Percentiles rank a stretch among this genome's conserved stretches.
These are phyloP conservation scores for Peromyscus melanophrys DNA, from an alignment of 2,797 vertebrate species.

Conservation along the genomic window DNA sequence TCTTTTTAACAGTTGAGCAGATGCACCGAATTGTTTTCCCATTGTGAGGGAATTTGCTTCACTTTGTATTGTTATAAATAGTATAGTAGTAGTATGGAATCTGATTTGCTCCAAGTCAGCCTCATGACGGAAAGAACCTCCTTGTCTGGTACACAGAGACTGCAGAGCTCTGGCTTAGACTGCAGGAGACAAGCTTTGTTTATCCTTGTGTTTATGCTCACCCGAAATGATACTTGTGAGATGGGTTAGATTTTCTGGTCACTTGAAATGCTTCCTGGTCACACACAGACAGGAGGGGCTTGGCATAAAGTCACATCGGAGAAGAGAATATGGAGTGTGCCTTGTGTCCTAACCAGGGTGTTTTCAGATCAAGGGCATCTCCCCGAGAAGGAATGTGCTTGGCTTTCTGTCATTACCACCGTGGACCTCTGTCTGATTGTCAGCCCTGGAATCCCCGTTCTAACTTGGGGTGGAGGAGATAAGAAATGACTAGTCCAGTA, in stretches of 20 bases:
- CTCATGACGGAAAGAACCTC: background rate
- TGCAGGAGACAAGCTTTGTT: background rate
- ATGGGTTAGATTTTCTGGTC: slow-evolving; percentile 24
- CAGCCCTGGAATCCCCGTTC: background rate
- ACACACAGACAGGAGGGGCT: background rate
- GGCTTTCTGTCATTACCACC: background rate
- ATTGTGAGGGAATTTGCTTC: slow-evolving; percentile 8
- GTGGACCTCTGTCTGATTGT: background rate
- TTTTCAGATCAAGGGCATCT: background rate
- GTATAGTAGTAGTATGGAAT: slow-evolving; percentile 33
- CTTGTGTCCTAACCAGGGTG: background rate
- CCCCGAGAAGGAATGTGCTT: background rate
- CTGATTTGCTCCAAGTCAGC: slow-evolving; percentile 20
- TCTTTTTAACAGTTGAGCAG: background rate
- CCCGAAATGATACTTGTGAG: background rate
- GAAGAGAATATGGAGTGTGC: background rate
- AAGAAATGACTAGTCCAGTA: slow-evolving; percentile 56
- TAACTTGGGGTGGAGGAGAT: background rate
- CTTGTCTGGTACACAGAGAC: background rate
- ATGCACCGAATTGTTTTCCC: background rate
- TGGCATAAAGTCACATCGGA: background rate
- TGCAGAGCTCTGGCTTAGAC: background rate
- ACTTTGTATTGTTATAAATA: slow-evolving; percentile 56
- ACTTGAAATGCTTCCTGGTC: background rate
- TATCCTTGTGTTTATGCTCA: slow-evolving; percentile 40